These are phyloP conservation scores for Nasonia vitripennis DNA, from an alignment of 1,140 invertebrate genomes.

Conservation along the genomic window DNA sequence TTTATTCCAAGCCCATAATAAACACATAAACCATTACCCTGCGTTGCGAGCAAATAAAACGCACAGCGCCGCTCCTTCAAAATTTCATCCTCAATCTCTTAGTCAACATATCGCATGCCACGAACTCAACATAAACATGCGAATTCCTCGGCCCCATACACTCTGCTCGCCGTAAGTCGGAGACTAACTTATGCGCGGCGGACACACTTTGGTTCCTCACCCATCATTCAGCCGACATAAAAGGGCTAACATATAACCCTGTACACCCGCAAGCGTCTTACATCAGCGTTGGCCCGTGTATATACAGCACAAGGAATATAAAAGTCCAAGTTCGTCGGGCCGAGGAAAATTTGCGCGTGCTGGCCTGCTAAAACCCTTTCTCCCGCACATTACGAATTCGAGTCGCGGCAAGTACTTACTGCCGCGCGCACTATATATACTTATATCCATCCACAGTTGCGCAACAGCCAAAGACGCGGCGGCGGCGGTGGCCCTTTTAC, in stretches of 20 bases:
- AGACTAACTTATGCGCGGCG: constrained; percentile 25
- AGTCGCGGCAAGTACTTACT: background rate
- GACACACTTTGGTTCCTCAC: background rate
- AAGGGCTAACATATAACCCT: background rate
- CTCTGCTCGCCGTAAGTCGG: background rate
- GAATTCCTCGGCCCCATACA: background rate
- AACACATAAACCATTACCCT: background rate
- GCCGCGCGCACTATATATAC: background rate
- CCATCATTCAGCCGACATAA: constrained; percentile 22
- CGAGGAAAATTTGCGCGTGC: constrained; percentile 20
- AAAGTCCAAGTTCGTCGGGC: constrained; percentile 19
- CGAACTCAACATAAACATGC: constrained; percentile 43
- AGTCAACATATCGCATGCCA: constrained; percentile 46
- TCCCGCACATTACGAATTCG: constrained; percentile 21
- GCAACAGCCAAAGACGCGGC: background rate
- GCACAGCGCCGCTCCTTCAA: constrained; percentile 32
- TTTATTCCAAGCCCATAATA: background rate
- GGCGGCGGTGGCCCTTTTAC: constrained; percentile 18
- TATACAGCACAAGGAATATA: background rate
- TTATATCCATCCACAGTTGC: background rate
- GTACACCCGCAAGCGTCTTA: background rate
- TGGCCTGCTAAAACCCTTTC: constrained; percentile 24
- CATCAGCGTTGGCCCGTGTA: background rate
- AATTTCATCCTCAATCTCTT: constrained; percentile 52
- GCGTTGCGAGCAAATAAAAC: constrained; percentile 33